Conservation (phyloP, 2,113 vertebrate species). For the Hyperopisus bebe region DNA sequence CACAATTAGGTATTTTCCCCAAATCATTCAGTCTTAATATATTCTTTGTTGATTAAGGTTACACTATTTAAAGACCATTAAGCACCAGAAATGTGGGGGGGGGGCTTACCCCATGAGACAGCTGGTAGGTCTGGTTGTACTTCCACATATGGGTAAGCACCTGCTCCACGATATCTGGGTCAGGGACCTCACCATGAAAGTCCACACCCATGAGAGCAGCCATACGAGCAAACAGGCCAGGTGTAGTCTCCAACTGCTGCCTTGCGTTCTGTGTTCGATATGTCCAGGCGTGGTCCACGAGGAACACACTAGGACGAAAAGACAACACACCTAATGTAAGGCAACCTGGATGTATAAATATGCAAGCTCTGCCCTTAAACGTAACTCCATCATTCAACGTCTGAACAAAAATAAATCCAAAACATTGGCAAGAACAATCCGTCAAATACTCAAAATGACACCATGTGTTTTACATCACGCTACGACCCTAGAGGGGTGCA, state of each 20-base stretch:
- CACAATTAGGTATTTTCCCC: background rate
- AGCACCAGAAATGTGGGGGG: background rate
- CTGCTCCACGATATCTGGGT: constrained; percentile 59
- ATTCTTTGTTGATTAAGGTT: background rate
- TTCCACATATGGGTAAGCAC: constrained; percentile 88
- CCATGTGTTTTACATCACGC: background rate
- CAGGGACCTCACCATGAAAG: constrained; percentile 77
- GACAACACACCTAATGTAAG: background rate
- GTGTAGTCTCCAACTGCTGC: constrained; percentile 73
- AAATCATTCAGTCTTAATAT: background rate
- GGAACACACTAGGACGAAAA: constrained; percentile 68
- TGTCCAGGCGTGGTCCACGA: constrained; percentile 92
- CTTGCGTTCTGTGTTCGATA: constrained; percentile 65
- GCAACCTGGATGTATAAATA: background rate
- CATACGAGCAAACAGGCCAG: constrained; percentile 81
- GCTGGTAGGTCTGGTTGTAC: constrained; percentile 91
- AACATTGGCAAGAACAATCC: background rate
- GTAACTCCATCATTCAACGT: background rate
- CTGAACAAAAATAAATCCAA: background rate
- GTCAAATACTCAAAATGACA: background rate
- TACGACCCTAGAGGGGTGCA: background rate
- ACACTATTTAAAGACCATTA: background rate
- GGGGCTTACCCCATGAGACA: constrained; percentile 75
- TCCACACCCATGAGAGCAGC: constrained; percentile 75
- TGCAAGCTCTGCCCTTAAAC: background rate